phyloP scores from a whole-genome alignment of 2,113 vertebrate species.

The Stegastes partitus region DNA sequence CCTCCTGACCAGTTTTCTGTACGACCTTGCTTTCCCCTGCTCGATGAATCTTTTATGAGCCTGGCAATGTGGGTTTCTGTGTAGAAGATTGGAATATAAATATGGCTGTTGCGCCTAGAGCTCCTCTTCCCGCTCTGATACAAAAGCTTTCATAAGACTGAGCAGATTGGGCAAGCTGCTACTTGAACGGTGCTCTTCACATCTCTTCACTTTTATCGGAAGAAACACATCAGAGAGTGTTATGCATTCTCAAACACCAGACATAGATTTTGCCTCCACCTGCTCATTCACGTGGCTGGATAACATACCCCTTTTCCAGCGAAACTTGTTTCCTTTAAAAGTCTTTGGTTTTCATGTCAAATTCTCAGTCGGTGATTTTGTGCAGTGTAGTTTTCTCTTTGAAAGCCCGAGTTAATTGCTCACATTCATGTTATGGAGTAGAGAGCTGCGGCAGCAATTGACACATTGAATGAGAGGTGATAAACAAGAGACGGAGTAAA shows the following conservation, averaged over 20 bases:
- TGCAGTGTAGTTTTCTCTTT: neutral
- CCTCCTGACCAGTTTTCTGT: slow-evolving; percentile 81
- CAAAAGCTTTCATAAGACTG: slow-evolving; percentile 78
- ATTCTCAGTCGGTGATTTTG: slow-evolving; percentile 16
- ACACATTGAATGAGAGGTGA: slow-evolving; percentile 49
- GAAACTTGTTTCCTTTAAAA: slow-evolving; percentile 34
- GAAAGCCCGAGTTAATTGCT: slow-evolving; percentile 2
- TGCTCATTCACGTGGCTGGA: slow-evolving; percentile 39
- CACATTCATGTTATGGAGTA: neutral
- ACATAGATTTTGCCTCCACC: slow-evolving; percentile 42
- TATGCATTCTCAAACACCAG: slow-evolving; percentile 39
- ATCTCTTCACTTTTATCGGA: slow-evolving; percentile 60
- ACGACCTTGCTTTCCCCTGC: slow-evolving; percentile 84
- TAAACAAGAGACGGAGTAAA: slow-evolving; percentile 38
- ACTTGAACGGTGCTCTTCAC: slow-evolving; percentile 65
- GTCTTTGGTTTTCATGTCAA: slow-evolving; percentile 1
- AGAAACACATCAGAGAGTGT: slow-evolving; percentile 52
- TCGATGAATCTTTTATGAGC: slow-evolving; percentile 88
- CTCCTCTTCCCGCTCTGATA: slow-evolving; percentile 76
- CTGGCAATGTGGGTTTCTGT: slow-evolving; percentile 84
- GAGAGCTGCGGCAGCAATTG: slow-evolving; percentile 15
- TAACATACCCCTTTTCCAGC: slow-evolving; percentile 22
- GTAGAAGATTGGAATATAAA: slow-evolving; percentile 89
- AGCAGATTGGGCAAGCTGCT: slow-evolving; percentile 71
- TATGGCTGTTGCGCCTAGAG: slow-evolving; percentile 81